These are phyloP conservation scores for Plectropomus leopardus DNA, from an alignment of 2,113 vertebrate genomes.

Conservation along the genomic window DNA sequence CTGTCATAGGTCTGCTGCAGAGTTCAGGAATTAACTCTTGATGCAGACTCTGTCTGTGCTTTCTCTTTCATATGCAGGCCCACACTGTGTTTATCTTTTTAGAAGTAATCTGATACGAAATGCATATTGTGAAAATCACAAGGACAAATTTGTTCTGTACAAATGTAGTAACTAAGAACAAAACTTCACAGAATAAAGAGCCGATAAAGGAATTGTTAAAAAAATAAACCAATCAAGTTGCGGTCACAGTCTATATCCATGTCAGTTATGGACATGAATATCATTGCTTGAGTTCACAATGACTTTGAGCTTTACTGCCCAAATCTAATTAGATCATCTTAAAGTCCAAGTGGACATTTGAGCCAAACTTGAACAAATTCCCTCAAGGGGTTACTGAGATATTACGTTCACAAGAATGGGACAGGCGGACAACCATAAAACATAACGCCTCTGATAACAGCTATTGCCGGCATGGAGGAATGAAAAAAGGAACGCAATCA, in stretches of 20 bases:
- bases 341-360: no score
- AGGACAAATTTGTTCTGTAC: not conserved
- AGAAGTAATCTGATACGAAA: not conserved
- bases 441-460: no score
- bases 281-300: no score
- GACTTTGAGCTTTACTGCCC: no score
- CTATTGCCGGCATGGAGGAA: no score
- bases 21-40: conserved; percentile 43
- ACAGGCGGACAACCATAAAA: no score
- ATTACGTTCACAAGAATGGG: no score
- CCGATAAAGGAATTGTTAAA: not conserved
- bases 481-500: not conserved
- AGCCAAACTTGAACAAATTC: no score
- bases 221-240: not conserved
- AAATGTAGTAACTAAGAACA: not conserved
- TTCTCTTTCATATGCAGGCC: not conserved
- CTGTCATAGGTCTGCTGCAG: conserved; percentile 21
- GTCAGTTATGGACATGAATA: no score
- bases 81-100: not conserved
- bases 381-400: no score
- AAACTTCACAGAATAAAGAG: not conserved
- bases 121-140: not conserved
- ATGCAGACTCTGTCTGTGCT: not conserved
- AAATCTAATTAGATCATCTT: no score
- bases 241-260: not conserved